Percentiles rank a stretch among this genome's conserved stretches.
Conservation (phyloP, 2,888 invertebrate genomes). For the Brachypalpus laphriformis region DNA sequence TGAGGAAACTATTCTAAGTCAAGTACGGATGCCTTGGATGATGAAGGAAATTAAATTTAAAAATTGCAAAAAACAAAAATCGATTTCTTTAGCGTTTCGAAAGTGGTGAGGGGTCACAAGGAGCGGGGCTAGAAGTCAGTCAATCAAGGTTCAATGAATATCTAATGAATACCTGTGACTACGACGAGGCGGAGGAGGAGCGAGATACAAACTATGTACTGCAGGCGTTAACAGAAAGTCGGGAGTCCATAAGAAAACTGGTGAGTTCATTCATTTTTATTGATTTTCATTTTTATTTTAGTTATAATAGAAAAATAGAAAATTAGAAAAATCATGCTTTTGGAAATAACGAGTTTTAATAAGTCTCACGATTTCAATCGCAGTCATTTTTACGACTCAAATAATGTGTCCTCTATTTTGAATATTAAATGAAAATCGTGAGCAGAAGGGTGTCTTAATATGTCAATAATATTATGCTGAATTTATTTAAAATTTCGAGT, state of each 20-base stretch:
- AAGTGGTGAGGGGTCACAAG: conserved; percentile 25
- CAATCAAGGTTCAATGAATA: conserved; percentile 34
- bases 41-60: conserved; percentile 57
- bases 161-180: conserved; percentile 39
- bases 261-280: conserved; percentile 57
- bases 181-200: conserved; percentile 74
- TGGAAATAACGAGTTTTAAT: too few species aligned
- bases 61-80: conserved; percentile 17
- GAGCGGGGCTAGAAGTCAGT: not conserved
- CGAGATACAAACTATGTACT: conserved; percentile 75
- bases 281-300: not conserved
- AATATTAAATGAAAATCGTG: too few species aligned
- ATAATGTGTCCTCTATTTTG: too few species aligned
- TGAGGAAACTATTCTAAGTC: conserved; percentile 74
- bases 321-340: too few species aligned
- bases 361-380: too few species aligned
- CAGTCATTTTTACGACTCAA: too few species aligned
- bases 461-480: too few species aligned
- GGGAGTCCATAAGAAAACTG: conserved; percentile 74
- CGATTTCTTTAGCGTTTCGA: conserved; percentile 56
- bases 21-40: conserved; percentile 53
- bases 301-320: too few species aligned
- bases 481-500: too few species aligned
- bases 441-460: too few species aligned
- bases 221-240: conserved; percentile 75